Evolutionary conservation across 2,113 vertebrate genomes (phyloP), one percentile per base, ranked within the genome.

Genomic region (Ammodytes marinus): DNA sequence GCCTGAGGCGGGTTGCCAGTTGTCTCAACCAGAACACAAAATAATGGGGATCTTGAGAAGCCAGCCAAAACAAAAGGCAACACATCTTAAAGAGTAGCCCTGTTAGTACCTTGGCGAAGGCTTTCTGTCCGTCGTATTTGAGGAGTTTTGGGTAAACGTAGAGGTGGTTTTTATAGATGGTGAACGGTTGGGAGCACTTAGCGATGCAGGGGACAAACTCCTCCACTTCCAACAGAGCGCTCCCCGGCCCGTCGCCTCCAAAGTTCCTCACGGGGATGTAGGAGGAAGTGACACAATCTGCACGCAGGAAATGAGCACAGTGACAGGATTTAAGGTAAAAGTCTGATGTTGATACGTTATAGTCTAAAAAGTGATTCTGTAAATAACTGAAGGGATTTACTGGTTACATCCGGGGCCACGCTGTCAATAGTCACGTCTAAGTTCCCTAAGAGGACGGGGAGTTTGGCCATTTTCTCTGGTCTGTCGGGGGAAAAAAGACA

Each of bases 381-480:
- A 77, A 80, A 85, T 15, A 84, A 82, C 79, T 43, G 3, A 37
- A 66, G 40, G 47, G 88, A 27, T 96, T 97, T 96, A 99, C 98
- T 97, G 78, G 96, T 93, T 86, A 97, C 90, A 89, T 99, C 97
- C 69, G 96, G 96, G 49, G 97, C 95, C 79, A 98, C 94, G 2
- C 95, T 96, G 85, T 99, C 98, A 74, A 99, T 96, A n/a, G 95
- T 97, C 64, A 98, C 96, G 83, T 99, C 98, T 74, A 99, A 93
- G 89, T 98, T 99, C 86, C 98, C 98, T 90, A 99, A 91, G 91
- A 99, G 96, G 83, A 99, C 97, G 12, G 98, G 98, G 69, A 99
- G 96, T 86, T 99, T 99, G 82, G 97, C 96, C 97, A 99, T 98
- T 95, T 98, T 99, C 91, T 99, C 98, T 69, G 97, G 97, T 92